Conservation (phyloP, 2,888 invertebrate genomes). For the Erebia epiphron region DNA sequence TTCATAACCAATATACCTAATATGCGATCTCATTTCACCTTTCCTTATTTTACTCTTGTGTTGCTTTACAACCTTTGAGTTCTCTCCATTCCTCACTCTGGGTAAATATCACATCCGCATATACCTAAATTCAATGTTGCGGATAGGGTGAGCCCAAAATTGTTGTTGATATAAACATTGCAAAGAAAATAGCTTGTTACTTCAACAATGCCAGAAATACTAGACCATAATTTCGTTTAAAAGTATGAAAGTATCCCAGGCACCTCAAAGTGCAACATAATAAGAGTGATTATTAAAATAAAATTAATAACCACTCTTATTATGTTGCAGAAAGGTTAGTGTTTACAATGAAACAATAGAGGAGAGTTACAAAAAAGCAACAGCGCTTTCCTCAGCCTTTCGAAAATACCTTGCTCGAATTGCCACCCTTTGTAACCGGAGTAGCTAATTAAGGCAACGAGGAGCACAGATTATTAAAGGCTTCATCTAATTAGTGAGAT, state of each 20-base stretch:
- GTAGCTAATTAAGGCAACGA: slow-evolving; percentile 22
- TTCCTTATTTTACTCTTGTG: not conserved
- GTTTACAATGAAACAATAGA: not conserved
- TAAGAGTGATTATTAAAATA: too few relatives aligned
- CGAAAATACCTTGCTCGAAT: slow-evolving; percentile 4
- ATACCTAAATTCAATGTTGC: too few relatives aligned
- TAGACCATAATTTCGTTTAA: too few relatives aligned
- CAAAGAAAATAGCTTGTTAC: not conserved
- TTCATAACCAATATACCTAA: not conserved
- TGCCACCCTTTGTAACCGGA: slow-evolving; percentile 6
- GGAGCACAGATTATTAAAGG: slow-evolving; percentile 23
- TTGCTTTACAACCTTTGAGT: too few relatives aligned
- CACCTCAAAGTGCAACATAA: too few relatives aligned
- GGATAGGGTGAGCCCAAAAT: too few relatives aligned
- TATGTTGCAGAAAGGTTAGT: not conserved
- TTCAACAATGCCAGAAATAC: too few relatives aligned
- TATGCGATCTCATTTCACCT: not conserved
- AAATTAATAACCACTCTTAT: not conserved
- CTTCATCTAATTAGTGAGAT: slow-evolving; percentile 33
- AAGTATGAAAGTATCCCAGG: too few relatives aligned
- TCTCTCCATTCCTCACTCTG: not conserved
- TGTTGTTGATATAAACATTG: not conserved
- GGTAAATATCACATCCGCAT: too few relatives aligned
- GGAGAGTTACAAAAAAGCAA: not conserved
- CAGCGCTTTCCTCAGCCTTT: not conserved